Conservation (phyloP, 2,888 invertebrate genomes). For the Cephus runcator region DNA sequence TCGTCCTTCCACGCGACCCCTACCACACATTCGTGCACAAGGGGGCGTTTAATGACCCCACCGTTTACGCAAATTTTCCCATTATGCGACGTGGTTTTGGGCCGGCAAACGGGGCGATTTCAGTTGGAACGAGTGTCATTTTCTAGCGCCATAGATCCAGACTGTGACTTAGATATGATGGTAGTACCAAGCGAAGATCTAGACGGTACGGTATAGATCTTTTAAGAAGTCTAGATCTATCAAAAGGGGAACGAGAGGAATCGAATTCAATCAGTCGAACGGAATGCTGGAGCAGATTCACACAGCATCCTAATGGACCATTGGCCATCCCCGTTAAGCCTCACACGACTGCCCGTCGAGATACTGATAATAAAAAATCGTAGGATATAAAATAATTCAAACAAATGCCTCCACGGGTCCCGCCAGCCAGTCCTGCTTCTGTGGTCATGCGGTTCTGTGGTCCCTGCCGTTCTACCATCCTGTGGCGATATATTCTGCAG, state of each 20-base stretch:
- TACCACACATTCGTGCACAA: constrained; percentile 39
- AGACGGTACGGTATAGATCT: too few relatives aligned
- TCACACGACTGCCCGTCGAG: background rate
- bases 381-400: constrained; percentile 64
- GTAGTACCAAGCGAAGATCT: too few relatives aligned
- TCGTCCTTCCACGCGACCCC: constrained; percentile 32
- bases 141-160: constrained; percentile 15
- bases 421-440: constrained; percentile 27
- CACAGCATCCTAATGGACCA: too few relatives aligned
- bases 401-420: constrained; percentile 52
- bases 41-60: constrained; percentile 61
- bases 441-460: constrained; percentile 8
- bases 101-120: constrained; percentile 49
- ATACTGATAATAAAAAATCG: constrained; percentile 63
- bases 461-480: constrained; percentile 29
- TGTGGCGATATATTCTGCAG: constrained; percentile 52
- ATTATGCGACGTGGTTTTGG: constrained; percentile 63
- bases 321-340: too few relatives aligned
- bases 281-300: too few relatives aligned
- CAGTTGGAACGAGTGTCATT: constrained; percentile 41
- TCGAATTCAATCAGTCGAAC: too few relatives aligned
- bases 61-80: constrained; percentile 66
- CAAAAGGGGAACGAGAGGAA: too few relatives aligned
- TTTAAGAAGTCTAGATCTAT: too few relatives aligned
- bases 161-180: too few relatives aligned